phyloP scores from a whole-genome alignment of 2,888 invertebrate genomes.

The Operophtera brumata region DNA sequence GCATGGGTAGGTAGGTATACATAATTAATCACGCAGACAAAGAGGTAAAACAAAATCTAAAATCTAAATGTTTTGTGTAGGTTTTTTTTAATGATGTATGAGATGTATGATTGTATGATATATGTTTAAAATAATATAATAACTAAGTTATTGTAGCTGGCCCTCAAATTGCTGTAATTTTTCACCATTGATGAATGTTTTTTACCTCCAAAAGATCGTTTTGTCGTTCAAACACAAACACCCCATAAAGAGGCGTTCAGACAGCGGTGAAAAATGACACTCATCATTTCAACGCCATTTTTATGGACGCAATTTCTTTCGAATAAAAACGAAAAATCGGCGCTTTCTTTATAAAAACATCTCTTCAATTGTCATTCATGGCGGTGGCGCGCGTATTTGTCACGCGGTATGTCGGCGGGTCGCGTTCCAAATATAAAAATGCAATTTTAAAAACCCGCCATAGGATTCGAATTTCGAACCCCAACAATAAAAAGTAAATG shows the following conservation, averaged over 20 bases:
- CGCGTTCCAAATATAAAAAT: constrained; percentile 80
- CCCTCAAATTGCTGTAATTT: too few species aligned
- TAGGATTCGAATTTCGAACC: constrained; percentile 68
- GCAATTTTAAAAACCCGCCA: constrained; percentile 77
- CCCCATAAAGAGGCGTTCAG: constrained; percentile 70
- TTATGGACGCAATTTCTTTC: constrained; percentile 79
- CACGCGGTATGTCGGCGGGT: constrained; percentile 72
- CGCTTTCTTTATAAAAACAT: constrained; percentile 77
- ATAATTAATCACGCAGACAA: too few species aligned
- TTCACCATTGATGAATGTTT: neutral
- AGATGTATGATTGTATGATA: too few species aligned
- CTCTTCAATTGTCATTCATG: constrained; percentile 81
- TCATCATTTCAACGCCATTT: constrained; percentile 78
- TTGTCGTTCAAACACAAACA: constrained; percentile 67
- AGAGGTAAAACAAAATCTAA: too few species aligned
- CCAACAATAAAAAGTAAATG: constrained; percentile 75
- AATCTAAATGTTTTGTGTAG: too few species aligned
- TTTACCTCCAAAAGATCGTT: constrained; percentile 43
- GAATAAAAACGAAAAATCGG: constrained; percentile 65
- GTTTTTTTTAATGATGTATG: too few species aligned
- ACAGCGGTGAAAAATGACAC: constrained; percentile 76
- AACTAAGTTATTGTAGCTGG: too few species aligned
- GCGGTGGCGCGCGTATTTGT: constrained; percentile 77
- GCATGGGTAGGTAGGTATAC: too few species aligned
- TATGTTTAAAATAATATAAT: too few species aligned